Evolutionary conservation across 2,797 vertebrate species (phyloP).

Genomic region (Tamandua tetradactyla): DNA sequence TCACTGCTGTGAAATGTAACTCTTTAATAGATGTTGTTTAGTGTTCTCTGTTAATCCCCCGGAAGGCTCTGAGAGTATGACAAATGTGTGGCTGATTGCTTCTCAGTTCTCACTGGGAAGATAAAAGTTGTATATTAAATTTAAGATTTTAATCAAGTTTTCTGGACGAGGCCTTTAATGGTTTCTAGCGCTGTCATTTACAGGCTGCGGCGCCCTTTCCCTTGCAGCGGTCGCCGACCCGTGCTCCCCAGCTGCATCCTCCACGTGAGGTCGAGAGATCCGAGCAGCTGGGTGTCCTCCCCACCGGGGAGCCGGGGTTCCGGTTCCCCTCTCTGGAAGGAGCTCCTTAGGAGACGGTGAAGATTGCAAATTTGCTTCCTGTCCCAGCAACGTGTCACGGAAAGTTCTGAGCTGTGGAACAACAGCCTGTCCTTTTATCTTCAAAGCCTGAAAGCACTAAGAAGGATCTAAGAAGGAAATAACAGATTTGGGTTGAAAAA

Average conservation of each 20-base stretch:
- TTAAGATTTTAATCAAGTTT: slow-evolving; percentile 67
- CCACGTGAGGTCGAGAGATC: too few relatives aligned
- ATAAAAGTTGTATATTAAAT: slow-evolving; percentile 71
- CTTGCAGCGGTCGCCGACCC: too few relatives aligned
- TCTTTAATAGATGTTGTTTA: slow-evolving; percentile 44
- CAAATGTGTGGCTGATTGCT: slow-evolving; percentile 45
- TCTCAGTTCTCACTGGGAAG: slow-evolving; percentile 46
- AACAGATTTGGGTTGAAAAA: slow-evolving; percentile 71
- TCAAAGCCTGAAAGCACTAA: slow-evolving; percentile 74
- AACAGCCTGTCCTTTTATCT: slow-evolving; percentile 77
- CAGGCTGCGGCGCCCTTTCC: not conserved
- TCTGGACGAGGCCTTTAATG: slow-evolving; percentile 35
- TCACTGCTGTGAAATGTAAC: slow-evolving; percentile 65
- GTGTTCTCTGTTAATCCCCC: slow-evolving; percentile 36
- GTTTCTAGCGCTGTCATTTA: not conserved
- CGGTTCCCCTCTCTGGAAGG: not conserved
- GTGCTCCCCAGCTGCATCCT: too few relatives aligned
- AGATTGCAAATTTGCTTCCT: slow-evolving; percentile 44
- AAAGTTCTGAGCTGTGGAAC: slow-evolving; percentile 67
- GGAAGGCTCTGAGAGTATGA: slow-evolving; percentile 57
- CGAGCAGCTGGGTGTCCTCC: not conserved
- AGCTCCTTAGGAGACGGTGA: not conserved
- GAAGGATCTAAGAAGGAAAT: slow-evolving; percentile 72
- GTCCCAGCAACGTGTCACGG: slow-evolving; percentile 58
- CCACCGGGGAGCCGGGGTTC: not conserved